phyloP scores from a whole-genome alignment of 2,113 vertebrate genomes.

The Tympanuchus pallidicinctus region DNA sequence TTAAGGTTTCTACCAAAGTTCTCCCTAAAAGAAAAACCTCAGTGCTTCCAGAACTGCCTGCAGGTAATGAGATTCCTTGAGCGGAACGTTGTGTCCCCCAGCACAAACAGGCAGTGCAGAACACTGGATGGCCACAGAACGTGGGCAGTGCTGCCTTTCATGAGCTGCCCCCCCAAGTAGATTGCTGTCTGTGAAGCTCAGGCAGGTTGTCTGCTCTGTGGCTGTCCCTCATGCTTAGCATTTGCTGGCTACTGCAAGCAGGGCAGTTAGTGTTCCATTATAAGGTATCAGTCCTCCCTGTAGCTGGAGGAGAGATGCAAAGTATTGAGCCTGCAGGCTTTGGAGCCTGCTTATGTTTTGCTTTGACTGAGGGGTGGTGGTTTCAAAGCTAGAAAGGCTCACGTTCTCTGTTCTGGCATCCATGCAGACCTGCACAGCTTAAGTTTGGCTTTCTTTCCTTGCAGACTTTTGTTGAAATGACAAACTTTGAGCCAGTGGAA shows the following conservation, averaged over 20 bases:
- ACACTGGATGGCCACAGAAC: fast-evolving
- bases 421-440: not conserved
- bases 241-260: not conserved
- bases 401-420: not conserved
- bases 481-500: constrained; percentile 83
- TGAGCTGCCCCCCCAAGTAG: too few species aligned
- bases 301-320: fast-evolving
- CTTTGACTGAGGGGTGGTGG: not conserved
- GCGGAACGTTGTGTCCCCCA: not conserved
- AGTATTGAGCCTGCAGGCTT: not conserved
- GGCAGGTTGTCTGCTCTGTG: not conserved
- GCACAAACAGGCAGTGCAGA: not conserved
- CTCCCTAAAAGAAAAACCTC: constrained; percentile 84
- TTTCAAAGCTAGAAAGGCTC: not conserved
- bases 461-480: constrained; percentile 87
- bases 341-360: not conserved
- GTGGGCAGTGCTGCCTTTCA: not conserved
- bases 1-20: constrained; percentile 86
- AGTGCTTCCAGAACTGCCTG: constrained; percentile 82
- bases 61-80: constrained; percentile 76
- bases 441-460: constrained; percentile 43
- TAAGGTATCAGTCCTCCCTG: not conserved
- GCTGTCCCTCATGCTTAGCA: not conserved
- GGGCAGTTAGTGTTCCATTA: not conserved
- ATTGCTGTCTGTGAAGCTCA: not conserved